These are phyloP conservation scores for Meloidogyne exigua DNA, from an alignment of 1,140 invertebrate genomes.

Conservation along the genomic window DNA sequence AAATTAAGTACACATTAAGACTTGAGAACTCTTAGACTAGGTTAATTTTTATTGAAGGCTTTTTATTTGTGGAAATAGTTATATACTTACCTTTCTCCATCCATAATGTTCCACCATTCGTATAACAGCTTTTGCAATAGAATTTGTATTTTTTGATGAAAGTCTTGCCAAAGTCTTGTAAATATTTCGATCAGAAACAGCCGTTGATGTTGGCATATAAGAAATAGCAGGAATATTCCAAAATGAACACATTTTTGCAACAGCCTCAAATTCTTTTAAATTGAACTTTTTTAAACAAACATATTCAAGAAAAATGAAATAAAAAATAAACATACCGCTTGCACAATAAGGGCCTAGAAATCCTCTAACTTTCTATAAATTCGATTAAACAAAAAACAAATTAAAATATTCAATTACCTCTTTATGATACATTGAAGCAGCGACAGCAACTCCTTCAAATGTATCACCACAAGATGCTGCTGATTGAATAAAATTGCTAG, in stretches of 20 bases:
- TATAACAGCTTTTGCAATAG: conserved; percentile 52
- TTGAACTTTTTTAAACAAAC: too few relatives aligned
- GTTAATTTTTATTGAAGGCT: too few relatives aligned
- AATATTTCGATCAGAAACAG: conserved; percentile 52
- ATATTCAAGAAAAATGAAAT: background rate
- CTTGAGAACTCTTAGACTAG: too few relatives aligned
- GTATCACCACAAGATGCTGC: conserved; percentile 51
- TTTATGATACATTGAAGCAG: conserved; percentile 56
- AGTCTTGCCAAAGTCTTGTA: conserved; percentile 60
- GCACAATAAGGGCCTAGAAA: conserved; percentile 59
- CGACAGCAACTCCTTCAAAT: conserved; percentile 62
- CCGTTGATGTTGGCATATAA: conserved; percentile 56
- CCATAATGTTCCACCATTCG: conserved; percentile 52
- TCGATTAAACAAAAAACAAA: background rate
- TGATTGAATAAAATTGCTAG: conserved; percentile 50
- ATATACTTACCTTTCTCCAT: conserved; percentile 56
- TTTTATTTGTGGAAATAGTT: too few relatives aligned
- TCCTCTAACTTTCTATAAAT: conserved; percentile 45
- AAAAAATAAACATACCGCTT: conserved; percentile 27
- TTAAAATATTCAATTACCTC: conserved; percentile 6
- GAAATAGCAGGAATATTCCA: conserved; percentile 63
- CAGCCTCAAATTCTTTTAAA: conserved; percentile 56
- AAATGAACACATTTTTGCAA: conserved; percentile 60
- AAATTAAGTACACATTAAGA: too few relatives aligned
- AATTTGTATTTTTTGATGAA: conserved; percentile 60